Percentiles rank a stretch among this genome's conserved stretches.
Conservation (phyloP, 2,888 invertebrate species). For the Nasonia oneida region DNA sequence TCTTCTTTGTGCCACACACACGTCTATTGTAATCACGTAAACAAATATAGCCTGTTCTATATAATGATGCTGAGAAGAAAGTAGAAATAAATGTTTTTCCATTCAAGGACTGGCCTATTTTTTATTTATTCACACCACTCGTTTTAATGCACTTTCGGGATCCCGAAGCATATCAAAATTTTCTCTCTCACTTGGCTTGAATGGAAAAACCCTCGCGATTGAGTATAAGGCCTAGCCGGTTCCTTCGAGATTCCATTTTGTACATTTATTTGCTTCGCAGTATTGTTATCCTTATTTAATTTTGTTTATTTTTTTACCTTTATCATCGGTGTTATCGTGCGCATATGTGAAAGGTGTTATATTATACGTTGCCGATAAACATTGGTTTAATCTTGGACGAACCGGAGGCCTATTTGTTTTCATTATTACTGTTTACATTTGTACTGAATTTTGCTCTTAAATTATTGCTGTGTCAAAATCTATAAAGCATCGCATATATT, state of each 20-base stretch:
- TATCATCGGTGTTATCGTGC: neutral
- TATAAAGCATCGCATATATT: conserved; percentile 15
- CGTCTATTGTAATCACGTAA: conserved; percentile 65
- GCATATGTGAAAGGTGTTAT: neutral
- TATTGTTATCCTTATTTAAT: neutral
- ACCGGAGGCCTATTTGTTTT: conserved; percentile 11
- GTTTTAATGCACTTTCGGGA: conserved; percentile 64
- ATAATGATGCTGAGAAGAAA: conserved; percentile 70
- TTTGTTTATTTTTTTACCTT: conserved; percentile 14
- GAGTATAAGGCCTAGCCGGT: conserved; percentile 38
- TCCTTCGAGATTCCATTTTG: conserved; percentile 22
- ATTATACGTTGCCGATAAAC: neutral
- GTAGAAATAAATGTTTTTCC: conserved; percentile 79
- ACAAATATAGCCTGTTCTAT: conserved; percentile 64
- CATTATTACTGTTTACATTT: neutral
- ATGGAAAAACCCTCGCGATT: conserved; percentile 75
- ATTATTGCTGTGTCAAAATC: neutral
- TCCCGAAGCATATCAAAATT: conserved; percentile 73
- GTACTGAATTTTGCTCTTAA: neutral
- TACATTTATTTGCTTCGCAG: neutral
- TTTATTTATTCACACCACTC: conserved; percentile 77
- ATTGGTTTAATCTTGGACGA: conserved; percentile 19
- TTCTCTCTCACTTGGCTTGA: conserved; percentile 77
- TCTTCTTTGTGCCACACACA: conserved; percentile 42
- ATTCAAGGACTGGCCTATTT: conserved; percentile 77